phyloP scores from a whole-genome alignment of 2,888 invertebrate species.

The Globia sparganii region DNA sequence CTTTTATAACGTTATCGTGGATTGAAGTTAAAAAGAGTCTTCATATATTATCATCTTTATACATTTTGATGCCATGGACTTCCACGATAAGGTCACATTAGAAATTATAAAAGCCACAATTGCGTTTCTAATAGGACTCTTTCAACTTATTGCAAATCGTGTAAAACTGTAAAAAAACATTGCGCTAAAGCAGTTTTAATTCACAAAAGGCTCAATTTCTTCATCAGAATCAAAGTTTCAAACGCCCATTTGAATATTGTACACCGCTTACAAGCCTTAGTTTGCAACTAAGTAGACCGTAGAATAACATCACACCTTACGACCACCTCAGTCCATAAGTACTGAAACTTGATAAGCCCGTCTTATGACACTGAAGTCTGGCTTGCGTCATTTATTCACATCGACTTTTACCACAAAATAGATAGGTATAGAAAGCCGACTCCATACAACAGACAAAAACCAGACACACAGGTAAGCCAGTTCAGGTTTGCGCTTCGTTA shows the following conservation, averaged over 20 bases:
- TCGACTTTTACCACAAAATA: constrained; percentile 12
- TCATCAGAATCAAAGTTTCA: constrained; percentile 20
- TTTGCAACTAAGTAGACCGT: constrained; percentile 16
- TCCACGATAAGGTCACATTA: no score
- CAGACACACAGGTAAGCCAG: neutral
- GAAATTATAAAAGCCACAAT: no score
- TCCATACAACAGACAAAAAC: neutral
- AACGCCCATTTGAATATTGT: constrained; percentile 11
- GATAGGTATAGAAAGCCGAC: constrained; percentile 2
- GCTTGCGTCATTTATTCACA: constrained; percentile 48
- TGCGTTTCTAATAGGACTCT: no score
- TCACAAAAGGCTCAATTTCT: neutral
- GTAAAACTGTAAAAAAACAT: neutral
- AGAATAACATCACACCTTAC: constrained; percentile 37
- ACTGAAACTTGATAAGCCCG: constrained; percentile 53
- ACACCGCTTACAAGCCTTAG: constrained; percentile 11
- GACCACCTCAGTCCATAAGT: constrained; percentile 31
- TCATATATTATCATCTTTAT: no score
- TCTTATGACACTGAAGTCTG: constrained; percentile 45
- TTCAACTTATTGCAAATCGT: neutral
- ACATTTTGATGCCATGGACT: no score
- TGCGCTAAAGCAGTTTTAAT: neutral
- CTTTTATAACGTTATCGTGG: no score
- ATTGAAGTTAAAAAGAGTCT: no score
- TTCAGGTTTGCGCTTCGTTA: neutral